These are phyloP conservation scores for Apus apus DNA, from an alignment of 2,113 vertebrate species.

Conservation along the genomic window DNA sequence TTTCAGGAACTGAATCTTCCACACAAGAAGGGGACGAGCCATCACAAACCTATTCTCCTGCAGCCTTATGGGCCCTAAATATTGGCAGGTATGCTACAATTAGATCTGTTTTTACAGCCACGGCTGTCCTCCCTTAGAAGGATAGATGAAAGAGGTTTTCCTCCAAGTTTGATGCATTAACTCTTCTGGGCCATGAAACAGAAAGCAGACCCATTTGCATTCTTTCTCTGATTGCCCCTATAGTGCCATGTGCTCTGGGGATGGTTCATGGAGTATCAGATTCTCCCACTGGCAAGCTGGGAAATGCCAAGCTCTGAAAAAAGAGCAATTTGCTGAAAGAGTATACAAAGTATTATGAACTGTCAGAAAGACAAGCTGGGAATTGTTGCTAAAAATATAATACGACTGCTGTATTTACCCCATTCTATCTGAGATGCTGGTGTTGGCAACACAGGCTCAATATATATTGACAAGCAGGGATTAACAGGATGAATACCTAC, in stretches of 20 bases:
- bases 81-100: slow-evolving; percentile 18
- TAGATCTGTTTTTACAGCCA: slow-evolving; percentile 19
- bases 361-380: not conserved
- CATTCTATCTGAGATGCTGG: not conserved
- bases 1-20: not conserved
- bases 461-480: not conserved
- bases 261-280: not conserved
- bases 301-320: not conserved
- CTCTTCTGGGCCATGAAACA: not conserved
- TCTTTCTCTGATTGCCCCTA: not conserved
- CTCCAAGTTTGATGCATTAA: not conserved
- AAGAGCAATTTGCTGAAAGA: not conserved
- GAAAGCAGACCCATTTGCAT: not conserved
- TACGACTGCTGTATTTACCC: fast-evolving
- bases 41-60: not conserved
- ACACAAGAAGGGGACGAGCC: not conserved
- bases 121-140: slow-evolving; percentile 58
- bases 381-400: not conserved
- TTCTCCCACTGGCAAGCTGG: not conserved
- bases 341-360: not conserved
- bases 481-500: not conserved
- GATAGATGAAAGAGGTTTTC: slow-evolving; percentile 40
- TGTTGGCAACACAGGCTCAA: not conserved
- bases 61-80: not conserved
- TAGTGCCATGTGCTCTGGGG: fast-evolving